Percentiles rank a stretch among this genome's conserved stretches.
phyloP scores from a whole-genome alignment of 2,888 invertebrate genomes.

The Drosophila acutilabella region DNA sequence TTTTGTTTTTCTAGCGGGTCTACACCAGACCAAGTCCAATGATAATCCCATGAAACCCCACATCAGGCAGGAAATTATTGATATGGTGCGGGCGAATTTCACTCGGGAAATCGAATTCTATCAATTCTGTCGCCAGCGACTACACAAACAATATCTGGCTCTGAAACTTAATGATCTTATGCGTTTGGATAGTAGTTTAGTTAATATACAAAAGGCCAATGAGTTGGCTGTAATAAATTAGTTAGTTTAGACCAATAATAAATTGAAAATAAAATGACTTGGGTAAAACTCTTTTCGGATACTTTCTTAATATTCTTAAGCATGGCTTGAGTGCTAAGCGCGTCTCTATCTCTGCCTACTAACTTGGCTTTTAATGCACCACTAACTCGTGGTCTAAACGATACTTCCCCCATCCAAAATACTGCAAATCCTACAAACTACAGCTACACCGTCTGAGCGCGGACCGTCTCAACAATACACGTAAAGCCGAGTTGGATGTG shows the following conservation, averaged over 20 bases:
- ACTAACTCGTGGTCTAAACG: conserved; percentile 25
- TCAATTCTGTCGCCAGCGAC: conserved; percentile 93
- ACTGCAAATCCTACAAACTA: conserved; percentile 3
- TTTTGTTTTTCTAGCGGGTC: conserved; percentile 70
- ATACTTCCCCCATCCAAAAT: background rate
- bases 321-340: no score
- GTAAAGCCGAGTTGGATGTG: conserved; percentile 89
- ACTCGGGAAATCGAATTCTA: conserved; percentile 96
- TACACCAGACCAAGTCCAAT: conserved; percentile 88
- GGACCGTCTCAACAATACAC: conserved; percentile 90
- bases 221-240: conserved; percentile 52
- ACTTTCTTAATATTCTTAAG: background rate
- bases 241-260: conserved; percentile 4
- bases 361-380: conserved; percentile 14
- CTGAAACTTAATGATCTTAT: conserved; percentile 84
- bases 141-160: conserved; percentile 92
- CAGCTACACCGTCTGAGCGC: conserved; percentile 67
- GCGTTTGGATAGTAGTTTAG: conserved; percentile 57
- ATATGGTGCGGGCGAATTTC: conserved; percentile 93
- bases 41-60: conserved; percentile 94
- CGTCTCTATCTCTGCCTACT: conserved; percentile 2
- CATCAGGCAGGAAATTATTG: conserved; percentile 92
- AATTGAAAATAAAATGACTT: no score
- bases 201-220: conserved; percentile 33
- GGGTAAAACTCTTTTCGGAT: background rate